Conservation (phyloP, 2,797 vertebrate genomes). For the Cyprinodon diabolis region DNA sequence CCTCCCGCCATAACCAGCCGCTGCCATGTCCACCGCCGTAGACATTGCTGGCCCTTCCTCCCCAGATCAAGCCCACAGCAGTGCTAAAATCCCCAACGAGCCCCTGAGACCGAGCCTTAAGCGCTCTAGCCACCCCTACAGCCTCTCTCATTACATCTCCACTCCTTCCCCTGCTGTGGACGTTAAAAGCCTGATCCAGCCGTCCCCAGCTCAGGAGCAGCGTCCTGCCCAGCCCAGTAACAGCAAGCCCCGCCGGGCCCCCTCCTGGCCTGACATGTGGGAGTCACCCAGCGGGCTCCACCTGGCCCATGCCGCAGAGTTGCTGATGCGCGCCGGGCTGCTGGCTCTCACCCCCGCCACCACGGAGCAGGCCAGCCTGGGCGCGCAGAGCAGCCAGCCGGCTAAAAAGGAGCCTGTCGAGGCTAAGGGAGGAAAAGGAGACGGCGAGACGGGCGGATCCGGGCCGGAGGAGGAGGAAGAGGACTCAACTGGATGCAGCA, state of each 20-base stretch:
- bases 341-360: constrained; percentile 76
- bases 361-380: constrained; percentile 72
- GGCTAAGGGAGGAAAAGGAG: constrained; percentile 81
- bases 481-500: constrained; percentile 90
- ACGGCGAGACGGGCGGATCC: constrained; percentile 79
- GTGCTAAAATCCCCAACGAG: constrained; percentile 95
- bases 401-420: constrained; percentile 72
- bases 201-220: constrained; percentile 87
- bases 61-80: constrained; percentile 90
- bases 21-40: constrained; percentile 78
- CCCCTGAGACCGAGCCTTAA: constrained; percentile 96
- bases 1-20: constrained; percentile 56
- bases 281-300: constrained; percentile 93
- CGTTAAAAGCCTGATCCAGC: constrained; percentile 91
- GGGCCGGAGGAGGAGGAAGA: constrained; percentile 83
- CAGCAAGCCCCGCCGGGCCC: constrained; percentile 90
- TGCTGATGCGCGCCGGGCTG: constrained; percentile 92
- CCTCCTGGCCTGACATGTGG: constrained; percentile 89
- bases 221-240: constrained; percentile 85
- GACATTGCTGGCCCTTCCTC: constrained; percentile 84
- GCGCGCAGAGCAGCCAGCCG: constrained; percentile 78
- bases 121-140: constrained; percentile 87
- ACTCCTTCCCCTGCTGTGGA: constrained; percentile 84
- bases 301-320: constrained; percentile 95
- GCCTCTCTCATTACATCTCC: constrained; percentile 94